These are phyloP conservation scores for Mormyrus lacerda DNA, from an alignment of 2,113 vertebrate genomes.

Conservation along the genomic window DNA sequence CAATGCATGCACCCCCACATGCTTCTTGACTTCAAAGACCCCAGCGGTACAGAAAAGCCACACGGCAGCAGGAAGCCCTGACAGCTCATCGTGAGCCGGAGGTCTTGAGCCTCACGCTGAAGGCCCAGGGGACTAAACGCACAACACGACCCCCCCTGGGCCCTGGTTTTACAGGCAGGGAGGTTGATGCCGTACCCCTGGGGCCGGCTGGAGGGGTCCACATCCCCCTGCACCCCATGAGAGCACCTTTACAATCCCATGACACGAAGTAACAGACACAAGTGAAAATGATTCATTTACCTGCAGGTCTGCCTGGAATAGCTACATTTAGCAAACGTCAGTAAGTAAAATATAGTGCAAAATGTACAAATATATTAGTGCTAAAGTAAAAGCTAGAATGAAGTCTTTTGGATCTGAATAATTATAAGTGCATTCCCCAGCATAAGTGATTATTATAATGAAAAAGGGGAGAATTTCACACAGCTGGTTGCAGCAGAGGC, in stretches of 20 bases:
- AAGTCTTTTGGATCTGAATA: not conserved
- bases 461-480: not conserved
- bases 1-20: not conserved
- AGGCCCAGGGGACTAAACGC: not conserved
- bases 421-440: not conserved
- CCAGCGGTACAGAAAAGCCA: not conserved
- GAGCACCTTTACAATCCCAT: not conserved
- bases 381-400: not conserved
- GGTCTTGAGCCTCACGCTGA: not conserved
- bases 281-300: not conserved
- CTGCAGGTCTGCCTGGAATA: constrained; percentile 48
- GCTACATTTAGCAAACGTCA: not conserved
- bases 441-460: not conserved
- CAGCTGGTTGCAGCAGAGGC: not conserved
- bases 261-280: not conserved
- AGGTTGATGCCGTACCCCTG: not conserved
- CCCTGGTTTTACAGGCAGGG: not conserved
- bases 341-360: not conserved
- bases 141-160: not conserved
- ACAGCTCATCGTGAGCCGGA: not conserved
- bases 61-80: not conserved
- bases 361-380: not conserved
- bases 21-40: not conserved
- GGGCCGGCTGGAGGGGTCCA: not conserved
- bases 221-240: not conserved